Conservation (phyloP, 2,888 invertebrate genomes). For the Fabriciana adippe region DNA sequence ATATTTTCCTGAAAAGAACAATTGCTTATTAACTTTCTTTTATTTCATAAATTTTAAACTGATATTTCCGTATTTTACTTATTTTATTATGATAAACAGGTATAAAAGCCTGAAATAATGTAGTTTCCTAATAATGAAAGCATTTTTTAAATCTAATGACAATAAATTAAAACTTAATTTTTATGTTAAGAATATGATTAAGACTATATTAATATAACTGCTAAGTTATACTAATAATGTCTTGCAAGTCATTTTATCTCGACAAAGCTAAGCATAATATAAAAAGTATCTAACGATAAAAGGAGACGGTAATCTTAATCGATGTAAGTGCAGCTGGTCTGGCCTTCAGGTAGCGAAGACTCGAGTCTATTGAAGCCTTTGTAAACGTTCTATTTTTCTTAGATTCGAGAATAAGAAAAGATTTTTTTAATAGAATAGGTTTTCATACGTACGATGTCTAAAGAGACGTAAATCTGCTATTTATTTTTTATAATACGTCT, state of each 20-base stretch:
- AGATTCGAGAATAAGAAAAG: conserved; percentile 33
- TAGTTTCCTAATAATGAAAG: no score
- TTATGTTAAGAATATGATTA: no score
- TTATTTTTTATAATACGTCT: conserved; percentile 8
- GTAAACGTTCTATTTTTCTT: conserved; percentile 43
- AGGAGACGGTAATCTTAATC: conserved; percentile 56
- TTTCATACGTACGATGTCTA: conserved; percentile 1
- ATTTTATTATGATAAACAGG: no score
- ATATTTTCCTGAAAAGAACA: no score
- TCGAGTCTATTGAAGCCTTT: conserved; percentile 61
- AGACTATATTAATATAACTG: neutral
- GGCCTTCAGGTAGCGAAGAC: conserved; percentile 66
- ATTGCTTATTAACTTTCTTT: no score
- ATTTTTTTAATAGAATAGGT: conserved; percentile 26
- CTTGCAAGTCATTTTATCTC: conserved; percentile 50
- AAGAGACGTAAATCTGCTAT: conserved; percentile 4
- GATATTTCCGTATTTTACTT: no score
- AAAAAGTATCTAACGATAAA: conserved; percentile 41
- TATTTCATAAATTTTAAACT: no score
- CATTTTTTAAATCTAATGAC: no score
- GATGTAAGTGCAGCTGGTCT: conserved; percentile 74
- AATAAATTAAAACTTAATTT: no score
- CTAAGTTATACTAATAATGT: neutral
- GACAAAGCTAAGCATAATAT: conserved; percentile 53
- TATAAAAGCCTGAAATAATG: no score